Conservation (phyloP, 2,888 invertebrate genomes). For the Podotricha telesiphe region DNA sequence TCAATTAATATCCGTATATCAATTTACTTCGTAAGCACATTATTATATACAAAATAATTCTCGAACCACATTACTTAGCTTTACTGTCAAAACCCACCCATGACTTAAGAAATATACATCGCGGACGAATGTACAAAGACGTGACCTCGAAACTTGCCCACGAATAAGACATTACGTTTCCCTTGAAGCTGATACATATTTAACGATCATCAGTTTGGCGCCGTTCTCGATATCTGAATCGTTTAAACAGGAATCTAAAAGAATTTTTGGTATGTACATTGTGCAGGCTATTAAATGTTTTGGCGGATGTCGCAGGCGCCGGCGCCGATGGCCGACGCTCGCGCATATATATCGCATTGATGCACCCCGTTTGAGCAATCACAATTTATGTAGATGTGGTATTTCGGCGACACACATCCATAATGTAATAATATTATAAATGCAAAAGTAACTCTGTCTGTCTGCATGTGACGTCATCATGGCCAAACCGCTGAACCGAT, state of each 20-base stretch:
- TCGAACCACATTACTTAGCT: conserved; percentile 1
- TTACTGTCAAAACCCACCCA: conserved; percentile 16
- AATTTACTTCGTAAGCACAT: background rate
- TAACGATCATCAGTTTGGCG: conserved; percentile 50
- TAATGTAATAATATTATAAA: no score
- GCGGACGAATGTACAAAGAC: conserved; percentile 22
- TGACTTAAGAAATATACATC: conserved; percentile 12
- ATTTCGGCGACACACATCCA: conserved; percentile 37
- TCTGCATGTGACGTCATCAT: no score
- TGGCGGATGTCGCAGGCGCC: conserved; percentile 66
- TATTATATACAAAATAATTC: conserved; percentile 4
- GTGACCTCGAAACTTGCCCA: conserved; percentile 28
- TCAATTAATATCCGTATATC: conserved; percentile 3
- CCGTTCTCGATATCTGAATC: conserved; percentile 58
- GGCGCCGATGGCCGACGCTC: conserved; percentile 49
- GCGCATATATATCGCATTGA: conserved; percentile 50
- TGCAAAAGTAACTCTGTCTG: no score
- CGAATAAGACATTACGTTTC: conserved; percentile 40
- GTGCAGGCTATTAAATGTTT: conserved; percentile 66
- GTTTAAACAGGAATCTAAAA: conserved; percentile 66
- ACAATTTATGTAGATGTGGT: conserved; percentile 41
- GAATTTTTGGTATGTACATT: conserved; percentile 66
- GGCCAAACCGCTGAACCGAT: no score
- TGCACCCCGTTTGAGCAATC: conserved; percentile 43
- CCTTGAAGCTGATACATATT: conserved; percentile 44